Conservation (phyloP, 1,140 invertebrate genomes). For the Eriosoma lanigerum region DNA sequence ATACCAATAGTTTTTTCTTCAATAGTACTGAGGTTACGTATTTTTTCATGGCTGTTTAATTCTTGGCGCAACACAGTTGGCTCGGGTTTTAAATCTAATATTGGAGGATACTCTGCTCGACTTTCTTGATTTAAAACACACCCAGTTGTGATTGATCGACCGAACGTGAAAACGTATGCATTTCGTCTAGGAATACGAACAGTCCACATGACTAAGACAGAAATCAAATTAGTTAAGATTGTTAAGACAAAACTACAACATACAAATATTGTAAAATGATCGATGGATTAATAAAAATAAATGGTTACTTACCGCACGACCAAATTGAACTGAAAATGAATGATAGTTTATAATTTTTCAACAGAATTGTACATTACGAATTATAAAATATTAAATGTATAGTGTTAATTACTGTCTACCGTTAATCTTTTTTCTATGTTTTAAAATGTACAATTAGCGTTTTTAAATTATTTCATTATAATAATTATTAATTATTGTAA, state of each 20-base stretch:
- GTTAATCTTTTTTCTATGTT: no score
- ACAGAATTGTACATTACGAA: neutral
- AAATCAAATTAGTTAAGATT: no score
- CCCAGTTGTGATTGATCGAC: neutral
- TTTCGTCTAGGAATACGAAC: constrained; percentile 15
- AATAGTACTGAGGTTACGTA: constrained; percentile 43
- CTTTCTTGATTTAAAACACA: neutral
- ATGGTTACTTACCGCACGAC: neutral
- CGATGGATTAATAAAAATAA: no score
- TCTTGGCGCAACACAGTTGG: constrained; percentile 3
- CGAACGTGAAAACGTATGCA: neutral
- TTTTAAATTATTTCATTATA: no score
- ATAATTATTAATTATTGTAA: no score
- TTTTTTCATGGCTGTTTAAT: constrained; percentile 43
- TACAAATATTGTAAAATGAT: no score
- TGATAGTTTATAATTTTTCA: neutral
- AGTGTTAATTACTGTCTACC: no score
- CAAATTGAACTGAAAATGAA: neutral
- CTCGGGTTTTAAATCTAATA: neutral
- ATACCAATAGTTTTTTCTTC: constrained; percentile 52
- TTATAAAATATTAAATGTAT: no score
- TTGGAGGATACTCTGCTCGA: constrained; percentile 23
- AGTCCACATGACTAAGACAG: neutral
- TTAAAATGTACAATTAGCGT: no score
- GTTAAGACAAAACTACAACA: no score